Base-by-base conservation (phyloP, 2,113 vertebrate genomes). In the Halichoeres trimaculatus region DNA sequence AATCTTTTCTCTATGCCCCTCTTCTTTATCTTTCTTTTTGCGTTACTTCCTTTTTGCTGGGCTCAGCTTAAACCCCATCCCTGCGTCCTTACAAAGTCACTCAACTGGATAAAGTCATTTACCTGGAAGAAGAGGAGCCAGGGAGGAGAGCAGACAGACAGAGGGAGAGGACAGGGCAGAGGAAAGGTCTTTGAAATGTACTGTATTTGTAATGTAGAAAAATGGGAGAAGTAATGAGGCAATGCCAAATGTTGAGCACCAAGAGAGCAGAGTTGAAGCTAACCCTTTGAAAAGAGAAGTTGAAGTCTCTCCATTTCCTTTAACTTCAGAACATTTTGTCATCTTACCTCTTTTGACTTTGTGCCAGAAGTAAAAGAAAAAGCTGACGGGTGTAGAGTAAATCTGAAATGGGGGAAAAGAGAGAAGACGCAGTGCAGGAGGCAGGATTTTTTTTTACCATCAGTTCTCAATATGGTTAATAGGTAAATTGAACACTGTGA, bases 81-180 rank as follows among this genome's bases (percentile, higher is more conserved):
- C 61, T n/a, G 36, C 60, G 50, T 85, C 85, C 86, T 89, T 90
- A 85, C 76, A 90, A 84, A 91, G 81, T 88, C 91, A 90, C 82
- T 92, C 81, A 88, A 63, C 83, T 91, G 91, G 81, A 91, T 76
- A 89, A 91, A 91, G 87, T 87, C 36, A 88, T 85, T 91, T 91
- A 92, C 89, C 88, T 91, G 81, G 60, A 87, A 75, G 86, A 90
- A 86, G 79, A 72, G 57, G 83, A 76, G 70, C 1, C 17, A 55
- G 59, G 54, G 65, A 35, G 68, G 38, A 3, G 51, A 54, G 64
- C 30, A 40, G 72, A 59, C 30, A 43, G 66, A 34, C 10, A 10
- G 43, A 41, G 34, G 2, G 19, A n/a, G 30, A 30, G 57, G 45
- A 38, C 17, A 20, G 26, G 26, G 9, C 55, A 50, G 41, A 70